Evolutionary conservation across 1,140 invertebrate species (phyloP), one percentile per base, ranked within the genome.

Genomic region (Drosophila kepulauana): DNA sequence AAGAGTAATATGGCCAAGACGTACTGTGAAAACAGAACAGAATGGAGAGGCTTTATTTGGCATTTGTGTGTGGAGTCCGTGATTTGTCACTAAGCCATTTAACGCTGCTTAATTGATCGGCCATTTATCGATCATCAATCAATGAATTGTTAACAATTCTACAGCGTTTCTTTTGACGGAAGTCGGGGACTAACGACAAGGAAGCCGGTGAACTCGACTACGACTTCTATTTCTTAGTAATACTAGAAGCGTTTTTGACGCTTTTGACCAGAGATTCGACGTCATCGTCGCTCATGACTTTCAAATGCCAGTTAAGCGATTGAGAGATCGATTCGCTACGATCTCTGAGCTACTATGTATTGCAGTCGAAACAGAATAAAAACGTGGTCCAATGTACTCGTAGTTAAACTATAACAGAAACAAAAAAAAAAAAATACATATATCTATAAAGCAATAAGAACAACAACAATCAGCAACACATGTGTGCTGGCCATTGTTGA

Each of bases 21-120:
- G 35, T 63, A 54, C 87, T 92, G 75, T 35, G 76, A 75, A 25
- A 72, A 28, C 35, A 10, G 43, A 41, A 61, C 35, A 10, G 43
- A 41, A 61, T 30, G 33, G 25, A 45, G 35, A 51, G 35, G 5
- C 33, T 35, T 33, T 30, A 51, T 48, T 54, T 64, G 67, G 57
- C 35, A 45, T 35, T 72, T 35, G 35, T 16, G 10, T 13, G 15
- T 11, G 30, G 15, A 65, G 75, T 85, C 78, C 65, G 68, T 81
- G 68, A 49, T 79, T 70, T 82, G 84, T 88, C 80, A 75, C 58
- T 72, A 54, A 51, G 46, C 5, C 25, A 69, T 79, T 87, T 74
- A 84, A 85, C 70, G 78, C 77, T 84, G 54, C 72, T 78, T 80
- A 88, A 87, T 88, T 87, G 84, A 88, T 88, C 56, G 80, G 80